phyloP scores from a whole-genome alignment of 2,113 vertebrate species.

The Martes martes region DNA sequence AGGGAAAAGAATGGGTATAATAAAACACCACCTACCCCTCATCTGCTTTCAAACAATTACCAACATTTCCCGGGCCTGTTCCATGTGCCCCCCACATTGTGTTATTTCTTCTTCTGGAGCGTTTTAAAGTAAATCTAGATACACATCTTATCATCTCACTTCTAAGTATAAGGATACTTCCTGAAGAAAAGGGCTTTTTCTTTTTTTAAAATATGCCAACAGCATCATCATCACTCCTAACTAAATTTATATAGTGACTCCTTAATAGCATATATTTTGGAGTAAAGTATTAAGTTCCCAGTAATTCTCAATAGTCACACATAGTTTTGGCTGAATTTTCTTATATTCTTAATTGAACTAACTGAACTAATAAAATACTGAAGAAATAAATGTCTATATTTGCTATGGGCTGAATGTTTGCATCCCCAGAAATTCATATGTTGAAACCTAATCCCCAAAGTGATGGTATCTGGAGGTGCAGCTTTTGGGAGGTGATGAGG shows the following conservation, averaged over 20 bases:
- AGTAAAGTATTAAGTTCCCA: neutral
- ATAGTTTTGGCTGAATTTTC: neutral
- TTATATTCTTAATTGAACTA: neutral
- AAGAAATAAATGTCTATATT: neutral
- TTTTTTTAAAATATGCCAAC: neutral
- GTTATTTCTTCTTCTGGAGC: neutral
- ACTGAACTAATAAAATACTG: neutral
- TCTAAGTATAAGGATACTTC: neutral
- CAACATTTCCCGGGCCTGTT: neutral
- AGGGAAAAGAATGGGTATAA: neutral
- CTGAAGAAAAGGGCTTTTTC: neutral
- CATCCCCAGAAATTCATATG: neutral
- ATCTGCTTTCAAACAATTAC: neutral
- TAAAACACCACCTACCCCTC: neutral
- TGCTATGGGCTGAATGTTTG: neutral
- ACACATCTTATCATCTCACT: neutral
- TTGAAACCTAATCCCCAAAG: neutral
- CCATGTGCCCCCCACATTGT: neutral
- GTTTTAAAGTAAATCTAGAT: neutral
- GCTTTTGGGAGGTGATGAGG: neutral
- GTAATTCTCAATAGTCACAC: neutral
- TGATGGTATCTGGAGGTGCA: neutral
- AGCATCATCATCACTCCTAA: neutral
- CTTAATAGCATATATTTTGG: neutral
- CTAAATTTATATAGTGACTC: neutral